Conservation (phyloP, 92 coral and sea anemone genomes). For the Phenganax subtilis region DNA sequence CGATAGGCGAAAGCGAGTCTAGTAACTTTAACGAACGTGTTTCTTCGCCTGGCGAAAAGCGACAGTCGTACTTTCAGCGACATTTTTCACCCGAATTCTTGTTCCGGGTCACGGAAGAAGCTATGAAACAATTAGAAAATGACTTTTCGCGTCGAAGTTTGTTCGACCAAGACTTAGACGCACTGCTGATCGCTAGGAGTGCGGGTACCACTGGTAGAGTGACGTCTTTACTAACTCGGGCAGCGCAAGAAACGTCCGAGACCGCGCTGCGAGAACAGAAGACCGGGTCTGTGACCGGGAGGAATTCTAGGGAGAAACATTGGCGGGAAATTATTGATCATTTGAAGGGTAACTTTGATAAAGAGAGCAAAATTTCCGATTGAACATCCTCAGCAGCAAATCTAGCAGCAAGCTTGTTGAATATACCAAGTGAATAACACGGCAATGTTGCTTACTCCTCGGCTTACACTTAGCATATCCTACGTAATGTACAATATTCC, state of each 20-base stretch:
- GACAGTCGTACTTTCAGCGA: neutral
- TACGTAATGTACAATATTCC: too few species aligned
- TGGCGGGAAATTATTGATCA: constrained; percentile 89
- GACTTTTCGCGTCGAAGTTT: constrained; percentile 25
- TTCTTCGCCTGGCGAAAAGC: neutral
- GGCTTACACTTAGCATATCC: too few species aligned
- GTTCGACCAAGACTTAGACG: constrained; percentile 55
- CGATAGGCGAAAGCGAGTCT: neutral
- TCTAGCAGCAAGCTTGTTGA: constrained; percentile 81
- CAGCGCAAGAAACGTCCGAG: constrained; percentile 28
- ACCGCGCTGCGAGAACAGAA: constrained; percentile 33
- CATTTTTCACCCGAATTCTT: constrained; percentile 15
- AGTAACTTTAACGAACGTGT: neutral
- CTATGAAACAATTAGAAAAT: constrained; percentile 9
- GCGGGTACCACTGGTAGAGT: constrained; percentile 15
- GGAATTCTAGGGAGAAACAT: constrained; percentile 49
- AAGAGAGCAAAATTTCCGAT: constrained; percentile 58
- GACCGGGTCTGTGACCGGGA: neutral
- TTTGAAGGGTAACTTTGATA: constrained; percentile 73
- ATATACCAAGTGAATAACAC: constrained; percentile 47
- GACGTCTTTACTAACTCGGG: constrained; percentile 8
- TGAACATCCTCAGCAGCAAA: constrained; percentile 83
- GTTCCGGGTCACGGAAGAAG: constrained; percentile 14
- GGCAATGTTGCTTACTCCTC: neutral
- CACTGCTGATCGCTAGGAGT: constrained; percentile 16